Base-by-base conservation (phyloP, 2,113 vertebrate species). In the Nerophis ophidion region DNA sequence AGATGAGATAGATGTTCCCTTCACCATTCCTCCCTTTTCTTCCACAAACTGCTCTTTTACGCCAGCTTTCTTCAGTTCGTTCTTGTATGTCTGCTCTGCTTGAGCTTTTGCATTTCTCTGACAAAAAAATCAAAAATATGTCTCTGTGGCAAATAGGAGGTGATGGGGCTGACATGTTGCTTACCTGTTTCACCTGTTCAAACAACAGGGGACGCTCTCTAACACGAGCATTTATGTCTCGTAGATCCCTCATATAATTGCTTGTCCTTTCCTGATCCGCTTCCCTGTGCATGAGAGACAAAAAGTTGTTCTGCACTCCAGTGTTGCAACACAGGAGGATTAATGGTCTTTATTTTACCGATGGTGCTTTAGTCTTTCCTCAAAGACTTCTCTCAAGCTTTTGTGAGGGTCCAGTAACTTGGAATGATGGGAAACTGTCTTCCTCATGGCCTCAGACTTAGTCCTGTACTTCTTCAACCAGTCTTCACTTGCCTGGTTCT, bases 401-500 rank as follows among this genome's bases (percentile, higher is more conserved):
- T 75, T 91, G 73, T 93, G 93, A 2, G 93, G 92, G 80, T 99
- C 95, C 87, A 95, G 84, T 40, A 93, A 88, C 84, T 91, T 95
- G 57, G 95, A 93, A 65, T 94, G 90, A 11, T 87, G 85, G 19
- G 77, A 76, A 62, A 98, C 79, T 1, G 89, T 90, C 71, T 87
- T 92, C 55, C 66, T 90, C 78, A 97, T 90, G 17, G 89, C 88
- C 63, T 92, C 88, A 58, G 90, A 86, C 68, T 89, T 94, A 71
- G 84, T 89, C 56, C 85, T 91, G 71, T 93, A 90, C 58, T 77
- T 89, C 60, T 82, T 92, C 71, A 91, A 65, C 94, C 95, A 97
- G 40, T 87, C 75, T 40, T 73, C 76, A 33, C 84, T 90, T 79
- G 92, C 87, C 71, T 86, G 86, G 16, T 89, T 87, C 66, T 79